phyloP scores from a whole-genome alignment of 2,888 invertebrate species.

The Agriopis aurantiaria region DNA sequence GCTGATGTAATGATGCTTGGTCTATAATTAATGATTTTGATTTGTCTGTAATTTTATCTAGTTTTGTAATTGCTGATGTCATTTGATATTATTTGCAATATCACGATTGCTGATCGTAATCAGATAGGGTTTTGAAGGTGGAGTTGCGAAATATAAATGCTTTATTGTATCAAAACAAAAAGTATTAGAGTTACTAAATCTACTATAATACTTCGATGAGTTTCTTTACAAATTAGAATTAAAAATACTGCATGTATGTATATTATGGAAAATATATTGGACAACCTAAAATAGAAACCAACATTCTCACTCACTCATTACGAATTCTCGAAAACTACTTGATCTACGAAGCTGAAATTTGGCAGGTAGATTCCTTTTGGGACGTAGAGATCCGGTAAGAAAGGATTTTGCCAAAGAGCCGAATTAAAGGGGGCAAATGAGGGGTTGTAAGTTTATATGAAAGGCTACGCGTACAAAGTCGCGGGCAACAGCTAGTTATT shows the following conservation, averaged over 20 bases:
- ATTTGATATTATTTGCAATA: conserved; percentile 37
- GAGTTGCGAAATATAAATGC: conserved; percentile 19
- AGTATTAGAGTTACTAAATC: not conserved
- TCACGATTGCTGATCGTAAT: conserved; percentile 28
- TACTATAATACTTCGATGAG: not conserved
- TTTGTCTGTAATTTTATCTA: conserved; percentile 43
- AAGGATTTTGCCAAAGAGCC: too few species aligned
- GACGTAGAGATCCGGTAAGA: too few species aligned
- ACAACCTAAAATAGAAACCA: too few species aligned
- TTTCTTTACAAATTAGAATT: not conserved
- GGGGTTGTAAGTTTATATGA: too few species aligned
- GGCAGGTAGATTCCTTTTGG: too few species aligned
- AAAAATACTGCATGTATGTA: not conserved
- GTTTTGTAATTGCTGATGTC: conserved; percentile 47
- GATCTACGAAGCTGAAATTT: too few species aligned
- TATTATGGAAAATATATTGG: too few species aligned
- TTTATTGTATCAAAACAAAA: conserved; percentile 6
- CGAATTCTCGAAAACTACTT: too few species aligned
- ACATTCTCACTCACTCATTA: too few species aligned
- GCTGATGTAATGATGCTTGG: conserved; percentile 37
- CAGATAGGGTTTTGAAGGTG: conserved; percentile 18
- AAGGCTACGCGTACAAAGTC: too few species aligned
- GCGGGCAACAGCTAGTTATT: too few species aligned
- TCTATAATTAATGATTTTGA: conserved; percentile 47
- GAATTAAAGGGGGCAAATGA: too few species aligned